Evolutionary conservation across 2,797 vertebrate species (phyloP), one percentile per base, ranked within the genome.

Genomic region (Sciurus carolinensis): DNA sequence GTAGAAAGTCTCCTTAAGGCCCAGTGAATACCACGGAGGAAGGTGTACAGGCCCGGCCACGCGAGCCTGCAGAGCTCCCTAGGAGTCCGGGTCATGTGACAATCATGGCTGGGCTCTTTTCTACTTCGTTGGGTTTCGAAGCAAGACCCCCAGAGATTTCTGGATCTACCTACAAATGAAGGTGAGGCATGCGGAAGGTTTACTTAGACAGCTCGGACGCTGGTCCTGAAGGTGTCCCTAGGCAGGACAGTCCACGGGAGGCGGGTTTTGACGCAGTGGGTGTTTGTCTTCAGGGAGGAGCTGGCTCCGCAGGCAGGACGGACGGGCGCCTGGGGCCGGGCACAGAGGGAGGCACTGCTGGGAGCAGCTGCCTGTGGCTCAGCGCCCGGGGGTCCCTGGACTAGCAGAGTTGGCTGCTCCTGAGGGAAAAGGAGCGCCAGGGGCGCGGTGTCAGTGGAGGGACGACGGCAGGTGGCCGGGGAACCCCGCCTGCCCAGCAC

Each of bases 121-220:
- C 44, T 75, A 8, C 24, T 52, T 44, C 54, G 36, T 20, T 42
- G 36, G 59, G 50, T 33, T 69, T 76, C 67, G n/a, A 66, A 84
- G 14, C 7, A 75, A 75, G 50, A 36, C 42, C 14, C 59, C 44
- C 44, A 44, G 22, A 52, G 54, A 89, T 36, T 69, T 88, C 62
- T 71, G 14, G 13, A 33, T 83, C 88, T 77, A n/a, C 42, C 15
- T 88, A 71, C 62, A 76, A 33, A 52, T 88, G 84, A 67, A 59
- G 36, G 24, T 47, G 47, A 59, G 62, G 22, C 26, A 42, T 15
- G 33, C 12, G 62, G 2, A 59, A 57, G 7, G 13, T 64, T 80
- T 80, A 26, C 36, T 79, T 71, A 71, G 36, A 36, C 36, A 36
- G 50, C 50, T 30, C 12, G 24, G n/a, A 30, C 13, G 17, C 59